These are phyloP conservation scores for Drosophila tani DNA, from an alignment of 1,140 invertebrate species.

Conservation along the genomic window DNA sequence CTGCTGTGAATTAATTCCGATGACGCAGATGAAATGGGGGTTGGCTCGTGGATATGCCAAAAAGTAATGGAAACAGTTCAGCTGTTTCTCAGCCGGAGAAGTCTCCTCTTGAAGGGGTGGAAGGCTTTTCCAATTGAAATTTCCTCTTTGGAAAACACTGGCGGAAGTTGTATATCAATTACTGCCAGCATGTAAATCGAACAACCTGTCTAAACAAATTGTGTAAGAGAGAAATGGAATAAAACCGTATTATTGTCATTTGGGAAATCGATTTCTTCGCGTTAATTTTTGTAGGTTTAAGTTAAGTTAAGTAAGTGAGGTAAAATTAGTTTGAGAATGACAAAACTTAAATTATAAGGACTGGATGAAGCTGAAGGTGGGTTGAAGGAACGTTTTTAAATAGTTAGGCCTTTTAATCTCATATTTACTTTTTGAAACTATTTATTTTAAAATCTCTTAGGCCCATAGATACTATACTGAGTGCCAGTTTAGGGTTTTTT, in stretches of 20 bases:
- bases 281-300: no score
- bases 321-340: background rate
- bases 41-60: slow-evolving; percentile 30
- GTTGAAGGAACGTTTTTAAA: no score
- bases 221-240: background rate
- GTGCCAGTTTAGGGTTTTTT: no score
- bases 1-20: slow-evolving; percentile 47
- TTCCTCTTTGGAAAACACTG: background rate
- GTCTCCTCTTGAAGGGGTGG: background rate
- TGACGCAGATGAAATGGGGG: slow-evolving; percentile 45
- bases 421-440: no score
- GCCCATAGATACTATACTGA: no score
- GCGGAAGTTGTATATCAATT: slow-evolving; percentile 11
- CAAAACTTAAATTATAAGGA: background rate
- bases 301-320: no score
- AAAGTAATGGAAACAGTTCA: slow-evolving; percentile 30
- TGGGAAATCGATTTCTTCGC: background rate
- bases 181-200: slow-evolving; percentile 10
- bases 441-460: no score
- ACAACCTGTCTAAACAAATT: slow-evolving; percentile 19
- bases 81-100: slow-evolving; percentile 8
- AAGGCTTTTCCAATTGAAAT: slow-evolving; percentile 3
- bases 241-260: background rate
- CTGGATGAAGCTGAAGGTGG: no score
- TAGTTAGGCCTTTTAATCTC: no score